Conservation (phyloP, 2,797 vertebrate species). For the Ctenopoma multispine region DNA sequence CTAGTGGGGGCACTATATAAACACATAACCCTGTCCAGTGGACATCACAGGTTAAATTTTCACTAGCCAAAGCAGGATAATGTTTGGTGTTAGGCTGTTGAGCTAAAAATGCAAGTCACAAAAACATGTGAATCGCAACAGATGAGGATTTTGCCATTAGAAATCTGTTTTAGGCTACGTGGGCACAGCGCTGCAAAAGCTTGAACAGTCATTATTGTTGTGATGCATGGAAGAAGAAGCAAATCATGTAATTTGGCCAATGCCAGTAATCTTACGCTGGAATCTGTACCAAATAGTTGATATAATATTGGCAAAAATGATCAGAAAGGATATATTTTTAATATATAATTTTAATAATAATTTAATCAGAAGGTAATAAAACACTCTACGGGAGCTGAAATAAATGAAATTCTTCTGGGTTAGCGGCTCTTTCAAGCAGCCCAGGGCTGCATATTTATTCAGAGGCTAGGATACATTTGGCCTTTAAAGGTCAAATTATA, state of each 20-base stretch:
- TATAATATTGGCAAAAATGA: no score
- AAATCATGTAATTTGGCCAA: no score
- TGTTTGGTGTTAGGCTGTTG: background rate
- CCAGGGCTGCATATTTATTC: background rate
- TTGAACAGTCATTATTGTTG: no score
- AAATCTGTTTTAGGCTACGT: background rate
- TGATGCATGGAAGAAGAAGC: background rate
- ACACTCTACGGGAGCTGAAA: background rate
- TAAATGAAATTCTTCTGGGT: background rate
- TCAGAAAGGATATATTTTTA: no score
- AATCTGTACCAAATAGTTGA: constrained; percentile 5
- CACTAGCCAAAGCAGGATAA: constrained; percentile 3
- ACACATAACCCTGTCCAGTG: background rate
- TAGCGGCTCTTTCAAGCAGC: constrained; percentile 15
- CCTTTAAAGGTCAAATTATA: constrained; percentile 32
- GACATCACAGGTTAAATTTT: constrained; percentile 5
- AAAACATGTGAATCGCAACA: background rate
- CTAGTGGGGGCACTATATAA: constrained; percentile 59
- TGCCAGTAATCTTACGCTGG: background rate
- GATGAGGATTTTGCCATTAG: background rate
- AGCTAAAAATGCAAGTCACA: background rate
- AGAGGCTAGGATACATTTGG: background rate
- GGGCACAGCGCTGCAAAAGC: background rate
- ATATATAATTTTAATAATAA: no score
- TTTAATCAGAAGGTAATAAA: background rate